Evolutionary conservation across 2,113 vertebrate species (phyloP).

Genomic region (Vireo altiloquus): DNA sequence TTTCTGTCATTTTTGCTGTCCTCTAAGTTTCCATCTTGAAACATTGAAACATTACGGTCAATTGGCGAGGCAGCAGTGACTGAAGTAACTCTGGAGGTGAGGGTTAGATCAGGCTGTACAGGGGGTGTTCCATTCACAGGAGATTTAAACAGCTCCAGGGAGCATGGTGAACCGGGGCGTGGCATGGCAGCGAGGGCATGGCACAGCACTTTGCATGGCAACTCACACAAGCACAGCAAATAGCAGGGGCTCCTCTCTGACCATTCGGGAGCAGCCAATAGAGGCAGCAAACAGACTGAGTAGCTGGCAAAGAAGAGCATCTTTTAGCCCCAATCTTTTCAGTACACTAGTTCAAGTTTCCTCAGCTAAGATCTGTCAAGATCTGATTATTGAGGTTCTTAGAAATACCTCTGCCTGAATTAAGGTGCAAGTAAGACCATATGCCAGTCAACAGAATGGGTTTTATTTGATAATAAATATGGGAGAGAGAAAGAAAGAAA

Average conservation of each 20-base stretch:
- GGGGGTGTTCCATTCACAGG: not conserved
- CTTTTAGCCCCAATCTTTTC: not conserved
- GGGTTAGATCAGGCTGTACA: not conserved
- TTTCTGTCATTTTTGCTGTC: not conserved
- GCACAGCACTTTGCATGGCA: not conserved
- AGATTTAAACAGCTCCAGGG: not conserved
- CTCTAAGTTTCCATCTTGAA: not conserved
- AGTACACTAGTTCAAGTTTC: not conserved
- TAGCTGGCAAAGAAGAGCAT: not conserved
- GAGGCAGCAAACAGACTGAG: not conserved
- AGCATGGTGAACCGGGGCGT: rapidly evolving
- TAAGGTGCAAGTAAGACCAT: too few relatives aligned
- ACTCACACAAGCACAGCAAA: not conserved
- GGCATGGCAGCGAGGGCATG: not conserved
- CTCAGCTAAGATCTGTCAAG: not conserved
- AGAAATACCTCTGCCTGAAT: too few relatives aligned
- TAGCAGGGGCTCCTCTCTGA: not conserved
- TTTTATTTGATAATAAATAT: too few relatives aligned
- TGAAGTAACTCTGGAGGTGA: not conserved
- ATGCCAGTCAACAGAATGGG: too few relatives aligned
- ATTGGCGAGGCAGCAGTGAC: rapidly evolving
- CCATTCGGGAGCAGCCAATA: not conserved
- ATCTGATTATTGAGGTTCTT: too few relatives aligned
- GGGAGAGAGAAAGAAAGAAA: too few relatives aligned
- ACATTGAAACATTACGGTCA: not conserved